Base-by-base conservation (phyloP, 2,888 invertebrate genomes). In the Pristionchus maxplancki region DNA sequence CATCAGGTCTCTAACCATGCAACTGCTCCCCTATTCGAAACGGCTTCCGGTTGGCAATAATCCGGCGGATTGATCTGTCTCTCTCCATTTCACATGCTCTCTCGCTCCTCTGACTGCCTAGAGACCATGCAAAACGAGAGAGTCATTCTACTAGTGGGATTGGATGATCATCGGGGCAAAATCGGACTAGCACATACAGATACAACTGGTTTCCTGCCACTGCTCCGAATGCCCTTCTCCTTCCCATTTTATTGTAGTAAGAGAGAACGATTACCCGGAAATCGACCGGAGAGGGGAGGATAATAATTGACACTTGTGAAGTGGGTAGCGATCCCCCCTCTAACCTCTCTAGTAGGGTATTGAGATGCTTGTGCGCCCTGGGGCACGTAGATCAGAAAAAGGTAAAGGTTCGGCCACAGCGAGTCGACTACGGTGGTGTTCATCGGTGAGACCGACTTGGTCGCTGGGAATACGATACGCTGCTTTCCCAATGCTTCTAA, bases 211-310 rank as follows among this genome's bases (percentile, higher is more conserved):
- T 78, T 48, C 44, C 24, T 40, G n/a, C 67, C n/a, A 11, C 58
- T 24, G 31, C 67, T 67, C 74, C 78, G 37, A 71, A 58, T 78
- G 78, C 78, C 78, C 78, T 78, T 78, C 78, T 48, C 78, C 78
- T 78, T 78, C 78, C 78, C 28, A 78, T 78, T 78, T 78, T 78
- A 78, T 83, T 83, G 58, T 50, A 58, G 37, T 48, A 78, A 44
- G 44, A 71, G 71, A 37, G 44, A 13, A 44, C 44, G 44, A 44
- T 44, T 44, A 44, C 78, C 58, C 83, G 83, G 50, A 50, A 58
- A 83, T 83, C 37, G 58, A 83, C 24, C 53, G 83, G 44, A 34
- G 15, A 50, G 31, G 28, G 78, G 50, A 48, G 50, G 53, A 31
- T 83, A 58, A 58, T 50, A 58, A 83, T 58, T 58, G 53, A 83